Evolutionary conservation across 2,888 invertebrate genomes (phyloP), one percentile per base, ranked within the genome.

Genomic region (Ctenicera cuprea): DNA sequence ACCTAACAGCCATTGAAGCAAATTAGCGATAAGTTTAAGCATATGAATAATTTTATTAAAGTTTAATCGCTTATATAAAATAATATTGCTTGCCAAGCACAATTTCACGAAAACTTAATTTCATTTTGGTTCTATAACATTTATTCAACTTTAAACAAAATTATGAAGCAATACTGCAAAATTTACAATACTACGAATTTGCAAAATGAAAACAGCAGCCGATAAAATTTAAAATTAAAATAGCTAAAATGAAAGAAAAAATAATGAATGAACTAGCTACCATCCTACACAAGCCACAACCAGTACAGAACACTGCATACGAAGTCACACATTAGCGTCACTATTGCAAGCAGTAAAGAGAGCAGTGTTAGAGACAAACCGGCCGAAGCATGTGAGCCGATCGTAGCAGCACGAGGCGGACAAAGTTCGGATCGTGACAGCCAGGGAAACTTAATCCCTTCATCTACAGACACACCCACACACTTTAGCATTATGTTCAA

Each of bases 371-470:
- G 83, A 87, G 88, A 92, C 94, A 95, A 95, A 98, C 97, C 97
- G 96, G 95, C 91, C 93, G 94, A 90, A 98, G 93, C 89, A 97
- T 94, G 91, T 96, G 95, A 89, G 96, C 95, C 90, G 97, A 98
- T 90, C 97, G 94, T 89, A 97, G 97, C 90, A 97, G 92, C 89
- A 98, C 95, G 92, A 96, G 95, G 88, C 96, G 95, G 92, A 96
- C 96, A 92, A 96, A 96, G 90, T 93, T 93, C 88, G 95, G 94
- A 92, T 96, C 96, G 90, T 96, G 95, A 91, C 95, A 95, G 90
- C 97, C 97, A 88, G 96, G 96, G 90, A 97, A 96, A 93, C 94
- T 95, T 89, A 96, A 92, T 89, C 97, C 96, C 92, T 97, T 97
- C 91, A 96, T 95, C 96, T 97, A 93, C 88, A 85, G 82, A 84